Evolutionary conservation across 2,113 vertebrate genomes (phyloP).

Genomic region (Percopsis transmontana): DNA sequence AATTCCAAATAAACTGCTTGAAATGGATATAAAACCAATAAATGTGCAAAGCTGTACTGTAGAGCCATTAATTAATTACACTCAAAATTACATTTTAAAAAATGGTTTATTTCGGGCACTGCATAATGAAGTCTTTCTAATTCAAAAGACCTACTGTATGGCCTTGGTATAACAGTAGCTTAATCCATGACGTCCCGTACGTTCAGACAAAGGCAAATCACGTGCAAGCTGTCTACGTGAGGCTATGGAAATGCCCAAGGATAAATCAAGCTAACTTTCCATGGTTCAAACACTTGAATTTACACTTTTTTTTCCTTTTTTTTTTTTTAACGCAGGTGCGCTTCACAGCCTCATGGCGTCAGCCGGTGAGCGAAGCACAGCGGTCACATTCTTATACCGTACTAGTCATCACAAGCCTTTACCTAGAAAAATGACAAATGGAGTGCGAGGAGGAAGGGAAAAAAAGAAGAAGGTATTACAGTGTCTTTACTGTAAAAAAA

Average conservation of each 20-base stretch:
- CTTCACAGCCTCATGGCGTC: conserved; percentile 12
- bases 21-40: too few species aligned
- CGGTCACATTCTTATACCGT: conserved; percentile 37
- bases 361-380: conserved; percentile 16
- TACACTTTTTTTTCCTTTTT: background rate
- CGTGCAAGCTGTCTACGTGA: too few species aligned
- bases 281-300: background rate
- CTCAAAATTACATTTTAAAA: too few species aligned
- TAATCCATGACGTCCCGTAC: too few species aligned
- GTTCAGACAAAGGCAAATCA: too few species aligned
- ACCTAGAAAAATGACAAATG: conserved; percentile 43
- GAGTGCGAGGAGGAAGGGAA: background rate
- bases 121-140: too few species aligned
- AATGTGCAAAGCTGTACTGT: too few species aligned
- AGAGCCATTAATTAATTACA: too few species aligned
- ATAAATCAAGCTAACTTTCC: background rate
- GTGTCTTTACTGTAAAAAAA: conserved; percentile 33
- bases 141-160: too few species aligned
- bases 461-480: conserved; percentile 23
- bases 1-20: too few species aligned
- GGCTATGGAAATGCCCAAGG: conserved; percentile 12
- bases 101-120: too few species aligned
- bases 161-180: too few species aligned
- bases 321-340: background rate
- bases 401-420: conserved; percentile 31